Conservation (phyloP, 2,888 invertebrate species). For the Actias luna region DNA sequence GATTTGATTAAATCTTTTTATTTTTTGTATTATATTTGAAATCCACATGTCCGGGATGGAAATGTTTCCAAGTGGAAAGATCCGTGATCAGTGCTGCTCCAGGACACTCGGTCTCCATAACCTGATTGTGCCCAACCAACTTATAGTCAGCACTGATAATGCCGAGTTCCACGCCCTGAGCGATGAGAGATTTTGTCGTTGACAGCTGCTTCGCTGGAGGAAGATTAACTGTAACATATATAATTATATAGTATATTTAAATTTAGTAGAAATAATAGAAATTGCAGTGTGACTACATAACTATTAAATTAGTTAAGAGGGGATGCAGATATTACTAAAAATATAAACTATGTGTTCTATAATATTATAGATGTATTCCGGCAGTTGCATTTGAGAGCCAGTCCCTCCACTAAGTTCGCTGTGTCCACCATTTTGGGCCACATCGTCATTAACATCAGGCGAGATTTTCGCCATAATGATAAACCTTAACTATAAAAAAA, state of each 20-base stretch:
- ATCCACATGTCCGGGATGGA: constrained; percentile 28
- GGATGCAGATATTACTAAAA: not conserved
- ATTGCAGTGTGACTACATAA: not conserved
- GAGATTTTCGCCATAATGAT: too few species aligned
- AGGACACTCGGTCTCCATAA: constrained; percentile 84
- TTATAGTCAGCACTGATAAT: constrained; percentile 81
- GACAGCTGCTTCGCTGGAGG: constrained; percentile 82
- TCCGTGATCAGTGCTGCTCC: constrained; percentile 82
- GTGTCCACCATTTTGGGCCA: too few species aligned
- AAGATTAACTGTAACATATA: constrained; percentile 67
- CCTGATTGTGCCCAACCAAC: constrained; percentile 83
- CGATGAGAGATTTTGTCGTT: constrained; percentile 81
- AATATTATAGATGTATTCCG: too few species aligned
- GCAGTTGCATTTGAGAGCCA: too few species aligned
- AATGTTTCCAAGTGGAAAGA: constrained; percentile 84
- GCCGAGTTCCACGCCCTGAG: constrained; percentile 79
- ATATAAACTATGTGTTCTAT: too few species aligned
- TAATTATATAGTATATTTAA: not conserved
- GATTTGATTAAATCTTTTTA: constrained; percentile 12
- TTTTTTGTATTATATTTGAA: constrained; percentile 11
- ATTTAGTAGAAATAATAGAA: not conserved
- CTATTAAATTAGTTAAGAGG: not conserved
- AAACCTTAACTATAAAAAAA: too few species aligned
- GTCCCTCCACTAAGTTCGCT: too few species aligned
- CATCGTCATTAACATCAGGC: too few species aligned